Evolutionary conservation across 37 sponge, comb jelly and placozoan genomes (phyloP).

Genomic region (Ianthella basta): DNA sequence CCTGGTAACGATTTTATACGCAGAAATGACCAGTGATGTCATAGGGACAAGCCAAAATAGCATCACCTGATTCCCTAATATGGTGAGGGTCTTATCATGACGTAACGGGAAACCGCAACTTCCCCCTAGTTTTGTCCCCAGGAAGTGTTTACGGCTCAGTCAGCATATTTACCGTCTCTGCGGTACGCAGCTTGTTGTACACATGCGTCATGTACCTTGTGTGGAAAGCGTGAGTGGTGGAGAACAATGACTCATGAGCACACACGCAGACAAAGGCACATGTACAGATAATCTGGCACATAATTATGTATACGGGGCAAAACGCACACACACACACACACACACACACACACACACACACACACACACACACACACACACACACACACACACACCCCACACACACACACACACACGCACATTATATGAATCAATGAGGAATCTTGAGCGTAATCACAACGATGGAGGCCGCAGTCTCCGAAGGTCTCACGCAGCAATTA

Average conservation of each 20-base stretch:
- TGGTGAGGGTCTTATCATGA: background rate
- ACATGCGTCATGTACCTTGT: no score
- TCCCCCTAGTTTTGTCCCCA: conserved; percentile 6
- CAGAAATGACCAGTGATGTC: background rate
- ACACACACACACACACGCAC: no score
- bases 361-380: conserved; percentile 65
- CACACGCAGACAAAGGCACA: conserved; percentile 45
- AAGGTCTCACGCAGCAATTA: no score
- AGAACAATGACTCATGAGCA: conserved; percentile 30
- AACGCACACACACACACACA: conserved; percentile 31
- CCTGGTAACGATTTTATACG: conserved; percentile 13
- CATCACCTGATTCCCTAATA: background rate
- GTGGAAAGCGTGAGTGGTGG: no score
- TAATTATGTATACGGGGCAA: background rate
- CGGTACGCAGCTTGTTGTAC: no score
- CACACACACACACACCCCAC: conserved; percentile 45
- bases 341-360: conserved; percentile 65
- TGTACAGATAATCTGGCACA: conserved; percentile 29
- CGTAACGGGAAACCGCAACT: conserved; percentile 29
- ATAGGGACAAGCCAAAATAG: background rate
- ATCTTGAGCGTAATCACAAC: no score
- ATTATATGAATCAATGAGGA: no score
- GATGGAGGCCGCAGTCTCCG: no score
- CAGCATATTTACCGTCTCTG: background rate
- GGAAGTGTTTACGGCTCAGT: background rate